phyloP scores from a whole-genome alignment of 2,113 vertebrate species.

The Antechinus flavipes region DNA sequence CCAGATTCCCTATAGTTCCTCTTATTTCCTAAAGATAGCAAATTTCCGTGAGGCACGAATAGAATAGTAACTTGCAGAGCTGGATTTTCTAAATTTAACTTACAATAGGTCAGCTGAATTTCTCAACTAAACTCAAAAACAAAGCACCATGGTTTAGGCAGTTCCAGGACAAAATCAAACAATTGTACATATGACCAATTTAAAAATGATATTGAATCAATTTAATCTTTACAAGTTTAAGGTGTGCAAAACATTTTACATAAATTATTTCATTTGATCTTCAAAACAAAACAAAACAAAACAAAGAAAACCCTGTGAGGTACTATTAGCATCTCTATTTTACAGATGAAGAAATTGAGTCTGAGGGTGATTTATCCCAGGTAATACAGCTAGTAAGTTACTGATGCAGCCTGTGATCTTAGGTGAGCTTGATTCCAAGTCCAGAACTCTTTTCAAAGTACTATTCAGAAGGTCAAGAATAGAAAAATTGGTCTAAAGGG shows the following conservation, averaged over 20 bases:
- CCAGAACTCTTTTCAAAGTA: background rate
- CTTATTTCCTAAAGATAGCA: background rate
- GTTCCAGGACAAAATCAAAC: background rate
- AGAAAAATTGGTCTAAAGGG: conserved; percentile 25
- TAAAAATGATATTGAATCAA: background rate
- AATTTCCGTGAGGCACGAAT: background rate
- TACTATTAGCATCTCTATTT: background rate
- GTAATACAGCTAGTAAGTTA: background rate
- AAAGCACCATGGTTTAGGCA: background rate
- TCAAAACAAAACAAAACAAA: background rate
- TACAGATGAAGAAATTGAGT: background rate
- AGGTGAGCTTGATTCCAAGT: background rate
- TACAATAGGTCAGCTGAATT: background rate
- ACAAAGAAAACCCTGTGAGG: background rate
- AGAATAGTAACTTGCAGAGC: background rate
- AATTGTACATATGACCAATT: background rate
- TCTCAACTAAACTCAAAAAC: background rate
- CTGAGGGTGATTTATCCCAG: background rate
- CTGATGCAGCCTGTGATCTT: background rate
- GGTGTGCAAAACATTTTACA: background rate
- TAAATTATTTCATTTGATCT: background rate
- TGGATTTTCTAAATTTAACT: background rate
- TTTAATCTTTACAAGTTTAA: background rate
- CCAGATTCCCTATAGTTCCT: background rate
- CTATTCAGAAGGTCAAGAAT: background rate